These are phyloP conservation scores for Pachypeltis micranthus DNA, from an alignment of 1,140 invertebrate species.

Conservation along the genomic window DNA sequence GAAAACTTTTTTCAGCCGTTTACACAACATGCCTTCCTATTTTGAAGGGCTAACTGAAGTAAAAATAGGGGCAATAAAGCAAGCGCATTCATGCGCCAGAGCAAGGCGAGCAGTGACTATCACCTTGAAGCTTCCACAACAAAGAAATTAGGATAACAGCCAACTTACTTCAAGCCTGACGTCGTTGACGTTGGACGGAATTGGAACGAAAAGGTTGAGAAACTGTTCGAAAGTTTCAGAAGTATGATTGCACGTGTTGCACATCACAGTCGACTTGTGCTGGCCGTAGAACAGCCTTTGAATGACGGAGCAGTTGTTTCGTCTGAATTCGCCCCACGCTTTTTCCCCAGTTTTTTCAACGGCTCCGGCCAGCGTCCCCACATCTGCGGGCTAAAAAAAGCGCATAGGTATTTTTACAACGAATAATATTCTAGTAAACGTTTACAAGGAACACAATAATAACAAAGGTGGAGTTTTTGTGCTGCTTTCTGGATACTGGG, in stretches of 20 bases:
- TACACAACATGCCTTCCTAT: too few relatives aligned
- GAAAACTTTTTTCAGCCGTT: too few relatives aligned
- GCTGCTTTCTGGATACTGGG: too few relatives aligned
- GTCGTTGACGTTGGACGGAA: slow-evolving; percentile 44
- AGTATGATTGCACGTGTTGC: slow-evolving; percentile 56
- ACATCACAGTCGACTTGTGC: slow-evolving; percentile 69
- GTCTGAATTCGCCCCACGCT: slow-evolving; percentile 63
- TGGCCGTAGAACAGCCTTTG: slow-evolving; percentile 77
- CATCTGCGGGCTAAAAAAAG: slow-evolving; percentile 24
- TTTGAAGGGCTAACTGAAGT: too few relatives aligned
- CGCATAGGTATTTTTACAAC: too few relatives aligned
- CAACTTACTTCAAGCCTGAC: slow-evolving; percentile 56
- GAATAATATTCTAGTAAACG: not conserved
- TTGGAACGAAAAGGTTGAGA: slow-evolving; percentile 73
- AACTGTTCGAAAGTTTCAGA: slow-evolving; percentile 84
- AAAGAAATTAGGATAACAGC: too few relatives aligned
- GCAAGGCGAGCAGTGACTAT: too few relatives aligned
- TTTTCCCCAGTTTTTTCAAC: slow-evolving; percentile 44
- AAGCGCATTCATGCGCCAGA: too few relatives aligned
- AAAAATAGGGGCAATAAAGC: too few relatives aligned
- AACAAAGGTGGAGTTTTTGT: too few relatives aligned
- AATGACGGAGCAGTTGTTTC: slow-evolving; percentile 64
- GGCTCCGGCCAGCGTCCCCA: slow-evolving; percentile 28
- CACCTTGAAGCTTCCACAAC: too few relatives aligned
- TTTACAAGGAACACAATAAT: slow-evolving; percentile 1